Percentiles rank a stretch among this genome's conserved stretches.
phyloP scores from a whole-genome alignment of 2,888 invertebrate genomes.

The Oegoconia quadripuncta region DNA sequence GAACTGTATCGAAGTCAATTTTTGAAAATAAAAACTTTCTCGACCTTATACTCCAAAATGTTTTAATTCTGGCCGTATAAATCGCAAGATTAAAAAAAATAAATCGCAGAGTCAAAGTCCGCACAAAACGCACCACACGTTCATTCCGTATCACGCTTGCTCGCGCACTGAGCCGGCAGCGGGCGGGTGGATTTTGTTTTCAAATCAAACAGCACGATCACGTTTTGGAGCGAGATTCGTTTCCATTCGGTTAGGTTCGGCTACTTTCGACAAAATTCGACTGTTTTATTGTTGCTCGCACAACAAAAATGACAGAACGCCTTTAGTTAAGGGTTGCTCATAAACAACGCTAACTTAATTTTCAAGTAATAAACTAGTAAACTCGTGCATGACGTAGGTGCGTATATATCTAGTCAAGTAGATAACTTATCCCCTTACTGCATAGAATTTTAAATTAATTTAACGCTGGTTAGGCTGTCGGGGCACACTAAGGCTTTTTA shows the following conservation, averaged over 20 bases:
- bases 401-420: too few relatives aligned
- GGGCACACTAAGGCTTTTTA: too few relatives aligned
- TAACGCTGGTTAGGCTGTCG: too few relatives aligned
- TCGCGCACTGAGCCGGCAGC: constrained; percentile 67
- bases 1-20: constrained; percentile 65
- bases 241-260: constrained; percentile 51
- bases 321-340: constrained; percentile 3
- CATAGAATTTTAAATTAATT: too few relatives aligned
- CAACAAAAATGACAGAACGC: constrained; percentile 30
- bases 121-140: constrained; percentile 79
- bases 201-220: constrained; percentile 71
- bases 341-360: too few relatives aligned
- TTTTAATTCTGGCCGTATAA: constrained; percentile 67
- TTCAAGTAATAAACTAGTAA: too few relatives aligned
- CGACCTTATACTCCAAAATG: constrained; percentile 73
- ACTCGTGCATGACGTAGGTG: too few relatives aligned
- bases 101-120: constrained; percentile 75
- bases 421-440: too few relatives aligned
- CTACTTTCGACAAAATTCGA: constrained; percentile 48
- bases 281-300: constrained; percentile 48
- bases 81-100: constrained; percentile 66
- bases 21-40: constrained; percentile 52
- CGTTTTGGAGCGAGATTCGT: constrained; percentile 71
- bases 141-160: constrained; percentile 79
- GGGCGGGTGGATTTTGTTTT: constrained; percentile 63